A percentile compares a stretch with the other conserved stretches of the same genome.
Evolutionary conservation across 2,888 invertebrate species (phyloP).

Genomic region (Sphaerophoria rueppellii): DNA sequence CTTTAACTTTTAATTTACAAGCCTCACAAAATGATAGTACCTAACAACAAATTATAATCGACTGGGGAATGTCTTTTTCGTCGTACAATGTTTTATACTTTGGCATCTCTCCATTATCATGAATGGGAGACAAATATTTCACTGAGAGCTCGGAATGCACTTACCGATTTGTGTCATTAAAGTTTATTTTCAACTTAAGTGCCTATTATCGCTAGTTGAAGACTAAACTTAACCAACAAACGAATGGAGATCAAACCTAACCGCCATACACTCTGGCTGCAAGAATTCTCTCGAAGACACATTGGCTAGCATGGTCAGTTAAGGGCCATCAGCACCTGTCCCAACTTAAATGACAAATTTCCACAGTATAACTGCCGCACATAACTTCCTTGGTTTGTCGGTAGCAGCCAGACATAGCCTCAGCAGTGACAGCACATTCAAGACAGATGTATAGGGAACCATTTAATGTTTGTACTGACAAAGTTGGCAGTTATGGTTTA

Average conservation of each 20-base stretch:
- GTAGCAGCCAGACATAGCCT: conserved; percentile 3
- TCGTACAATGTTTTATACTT: not conserved
- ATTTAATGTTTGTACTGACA: conserved; percentile 53
- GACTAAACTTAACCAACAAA: conserved; percentile 1
- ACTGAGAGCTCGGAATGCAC: conserved; percentile 14
- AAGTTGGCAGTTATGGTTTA: conserved; percentile 49
- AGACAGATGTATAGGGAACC: conserved; percentile 11
- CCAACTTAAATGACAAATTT: conserved; percentile 36
- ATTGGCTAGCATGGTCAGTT: conserved; percentile 14
- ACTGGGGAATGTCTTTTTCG: not conserved
- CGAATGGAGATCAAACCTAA: conserved; percentile 43
- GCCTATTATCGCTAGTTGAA: conserved; percentile 33
- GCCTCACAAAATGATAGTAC: not conserved
- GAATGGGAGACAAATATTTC: conserved; percentile 19
- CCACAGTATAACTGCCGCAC: conserved; percentile 25
- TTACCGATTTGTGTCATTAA: conserved; percentile 31
- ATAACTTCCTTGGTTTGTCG: conserved; percentile 34
- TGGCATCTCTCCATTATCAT: not conserved
- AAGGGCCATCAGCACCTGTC: conserved; percentile 40
- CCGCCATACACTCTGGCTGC: conserved; percentile 20
- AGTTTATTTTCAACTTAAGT: conserved; percentile 34
- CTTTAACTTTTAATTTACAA: not conserved
- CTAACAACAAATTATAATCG: not conserved
- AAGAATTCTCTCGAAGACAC: conserved; percentile 5
- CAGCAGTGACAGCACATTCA: not conserved